Base-by-base conservation (phyloP, 1,140 invertebrate species). In the Hyles euphorbiae region DNA sequence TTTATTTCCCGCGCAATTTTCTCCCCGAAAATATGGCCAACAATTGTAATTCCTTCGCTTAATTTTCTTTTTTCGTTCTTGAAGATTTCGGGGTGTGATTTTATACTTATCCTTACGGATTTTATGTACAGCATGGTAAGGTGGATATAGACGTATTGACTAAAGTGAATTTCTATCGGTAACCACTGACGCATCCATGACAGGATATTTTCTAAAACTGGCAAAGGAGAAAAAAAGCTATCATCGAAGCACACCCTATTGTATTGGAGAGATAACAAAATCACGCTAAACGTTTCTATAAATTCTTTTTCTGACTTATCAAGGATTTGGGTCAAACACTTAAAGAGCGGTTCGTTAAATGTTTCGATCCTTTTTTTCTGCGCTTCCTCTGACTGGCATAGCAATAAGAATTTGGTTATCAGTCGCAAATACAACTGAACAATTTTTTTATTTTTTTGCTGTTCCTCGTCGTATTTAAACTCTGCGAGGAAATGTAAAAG, bases 111-210 rank as follows among this genome's bases (percentile, higher is more conserved):
- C 32, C 65, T 61, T 7, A 81, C 61, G n/a, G 76, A 58, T 32
- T 74, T 75, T 34, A 59, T 76, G 58, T 79, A 84, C 9, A 78
- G 50, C 67, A 81, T 78, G 12, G 68, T 78, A 10, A 77, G 61
- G 54, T 82, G 76, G 33, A 84, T 68, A 11, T 64, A 51, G 0
- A 71, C 63, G 48, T 79, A 84, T 34, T 36, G 58, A 8, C 52
- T 44, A 10, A 82, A 76, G 58, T 74, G 61, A 44, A 63, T 53
- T 36, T 75, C 68, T n/a, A 70, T 63, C 1, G 74, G 66, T 11
- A 79, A 52, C 34, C 71, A 11, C 33, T 60, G 63, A 3, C 63
- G 67, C 49, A 82, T 54, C 46, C 69, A 70, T 10, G 47, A 55
- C 3, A 74, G 53, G 22, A 82, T 48, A 49, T 48, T 65, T 58